Percentiles rank a stretch among this genome's conserved stretches.
These are phyloP conservation scores for Gorsachius goisagi DNA, from an alignment of 2,113 vertebrate species.

Conservation along the genomic window DNA sequence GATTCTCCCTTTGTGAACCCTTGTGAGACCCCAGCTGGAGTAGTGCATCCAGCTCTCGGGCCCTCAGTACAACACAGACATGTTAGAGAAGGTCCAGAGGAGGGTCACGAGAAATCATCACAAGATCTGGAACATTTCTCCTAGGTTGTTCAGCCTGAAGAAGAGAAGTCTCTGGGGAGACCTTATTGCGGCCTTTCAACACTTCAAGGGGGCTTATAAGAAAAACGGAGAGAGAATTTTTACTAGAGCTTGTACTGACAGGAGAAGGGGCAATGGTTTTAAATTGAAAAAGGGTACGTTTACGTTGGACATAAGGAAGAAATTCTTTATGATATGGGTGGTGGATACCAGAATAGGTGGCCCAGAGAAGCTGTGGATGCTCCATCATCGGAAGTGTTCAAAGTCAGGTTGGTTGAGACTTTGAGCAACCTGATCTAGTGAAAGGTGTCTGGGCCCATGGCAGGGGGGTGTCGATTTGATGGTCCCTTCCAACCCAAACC, in stretches of 20 bases:
- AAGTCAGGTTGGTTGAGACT: too few relatives aligned
- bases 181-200: accelerated
- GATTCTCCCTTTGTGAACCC: neutral
- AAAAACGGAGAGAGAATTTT: neutral
- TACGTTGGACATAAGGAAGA: too few relatives aligned
- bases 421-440: too few relatives aligned
- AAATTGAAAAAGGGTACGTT: too few relatives aligned
- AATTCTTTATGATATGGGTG: too few relatives aligned
- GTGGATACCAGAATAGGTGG: too few relatives aligned
- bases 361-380: too few relatives aligned
- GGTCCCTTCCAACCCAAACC: neutral
- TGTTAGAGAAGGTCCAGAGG: neutral
- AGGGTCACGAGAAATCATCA: neutral
- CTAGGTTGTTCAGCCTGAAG: neutral
- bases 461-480: too few relatives aligned
- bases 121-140: neutral
- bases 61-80: neutral
- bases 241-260: too few relatives aligned
- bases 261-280: too few relatives aligned
- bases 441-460: too few relatives aligned
- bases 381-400: too few relatives aligned
- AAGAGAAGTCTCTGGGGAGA: neutral
- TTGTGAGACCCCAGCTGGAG: accelerated
- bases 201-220: neutral
- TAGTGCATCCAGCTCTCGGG: neutral